A percentile compares a stretch with the other conserved stretches of the same genome.
phyloP scores from a whole-genome alignment of 2,113 vertebrate genomes.

The Scytalopus superciliaris region DNA sequence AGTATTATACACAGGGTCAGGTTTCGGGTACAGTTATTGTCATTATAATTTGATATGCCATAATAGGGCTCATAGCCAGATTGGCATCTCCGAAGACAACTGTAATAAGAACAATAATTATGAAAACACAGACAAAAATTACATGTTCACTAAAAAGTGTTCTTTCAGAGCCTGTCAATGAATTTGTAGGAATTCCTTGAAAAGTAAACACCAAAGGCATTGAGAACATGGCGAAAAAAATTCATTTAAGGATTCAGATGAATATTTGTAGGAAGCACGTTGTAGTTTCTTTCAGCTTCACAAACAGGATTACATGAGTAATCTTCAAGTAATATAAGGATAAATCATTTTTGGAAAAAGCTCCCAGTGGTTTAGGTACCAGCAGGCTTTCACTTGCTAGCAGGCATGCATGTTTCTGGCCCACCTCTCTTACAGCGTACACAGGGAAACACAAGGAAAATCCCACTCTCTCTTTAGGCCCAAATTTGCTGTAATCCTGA shows the following conservation, averaged over 20 bases:
- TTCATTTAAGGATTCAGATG: conserved; percentile 1
- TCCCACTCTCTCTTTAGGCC: conserved; percentile 19
- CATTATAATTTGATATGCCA: not conserved
- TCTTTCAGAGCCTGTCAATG: not conserved
- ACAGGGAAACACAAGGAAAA: conserved; percentile 19
- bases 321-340: conserved; percentile 59
- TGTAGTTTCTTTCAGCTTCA: conserved; percentile 42
- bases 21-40: not conserved
- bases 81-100: not conserved
- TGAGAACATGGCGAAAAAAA: not conserved
- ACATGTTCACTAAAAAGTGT: not conserved
- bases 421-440: not conserved
- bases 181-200: not conserved
- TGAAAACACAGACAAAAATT: not conserved
- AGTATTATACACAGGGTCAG: not conserved
- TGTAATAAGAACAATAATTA: not conserved
- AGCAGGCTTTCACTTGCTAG: conserved; percentile 53
- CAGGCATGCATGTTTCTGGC: conserved; percentile 42
- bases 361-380: conserved; percentile 31
- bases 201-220: not conserved
- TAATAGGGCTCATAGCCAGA: not conserved
- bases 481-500: conserved; percentile 27
- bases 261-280: conserved; percentile 4
- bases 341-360: conserved; percentile 52
- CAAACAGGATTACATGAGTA: conserved; percentile 68